These are phyloP conservation scores for Drosophila recens DNA, from an alignment of 2,888 invertebrate species.

Conservation along the genomic window DNA sequence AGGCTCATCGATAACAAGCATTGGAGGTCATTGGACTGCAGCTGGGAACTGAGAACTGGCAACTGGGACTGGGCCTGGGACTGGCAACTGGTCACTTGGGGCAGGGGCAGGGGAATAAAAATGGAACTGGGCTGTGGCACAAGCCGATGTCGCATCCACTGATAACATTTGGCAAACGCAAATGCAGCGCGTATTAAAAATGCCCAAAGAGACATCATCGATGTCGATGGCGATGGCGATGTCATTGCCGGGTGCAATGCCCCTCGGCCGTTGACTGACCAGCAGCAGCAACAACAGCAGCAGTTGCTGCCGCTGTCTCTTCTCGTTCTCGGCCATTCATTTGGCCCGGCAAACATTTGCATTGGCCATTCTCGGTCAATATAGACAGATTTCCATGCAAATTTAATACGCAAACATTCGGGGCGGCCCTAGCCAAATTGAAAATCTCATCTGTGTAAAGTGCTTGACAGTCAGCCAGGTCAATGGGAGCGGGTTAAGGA, in stretches of 20 bases:
- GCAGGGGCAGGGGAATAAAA: neutral
- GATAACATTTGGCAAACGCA: conserved; percentile 78
- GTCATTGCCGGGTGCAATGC: conserved; percentile 69
- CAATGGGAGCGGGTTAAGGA: neutral
- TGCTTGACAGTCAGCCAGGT: conserved; percentile 48
- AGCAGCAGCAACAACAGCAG: conserved; percentile 35
- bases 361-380: conserved; percentile 84
- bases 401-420: conserved; percentile 85
- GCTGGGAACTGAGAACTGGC: conserved; percentile 1
- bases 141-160: conserved; percentile 57
- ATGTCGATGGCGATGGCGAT: conserved; percentile 13
- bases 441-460: conserved; percentile 84
- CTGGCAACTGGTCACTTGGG: too few species aligned
- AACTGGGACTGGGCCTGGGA: too few species aligned
- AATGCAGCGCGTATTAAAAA: conserved; percentile 80
- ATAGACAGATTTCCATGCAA: conserved; percentile 85
- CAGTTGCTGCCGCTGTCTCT: conserved; percentile 44
- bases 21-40: conserved; percentile 51
- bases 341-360: conserved; percentile 78
- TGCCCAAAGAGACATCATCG: conserved; percentile 76
- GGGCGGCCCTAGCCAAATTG: conserved; percentile 83
- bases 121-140: conserved; percentile 39
- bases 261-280: conserved; percentile 64
- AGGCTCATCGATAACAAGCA: conserved; percentile 76
- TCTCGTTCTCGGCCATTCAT: conserved; percentile 65